Percentiles rank a stretch among this genome's conserved stretches.
phyloP scores from a whole-genome alignment of 2,113 vertebrate genomes.

The Ctenomys sociabilis region DNA sequence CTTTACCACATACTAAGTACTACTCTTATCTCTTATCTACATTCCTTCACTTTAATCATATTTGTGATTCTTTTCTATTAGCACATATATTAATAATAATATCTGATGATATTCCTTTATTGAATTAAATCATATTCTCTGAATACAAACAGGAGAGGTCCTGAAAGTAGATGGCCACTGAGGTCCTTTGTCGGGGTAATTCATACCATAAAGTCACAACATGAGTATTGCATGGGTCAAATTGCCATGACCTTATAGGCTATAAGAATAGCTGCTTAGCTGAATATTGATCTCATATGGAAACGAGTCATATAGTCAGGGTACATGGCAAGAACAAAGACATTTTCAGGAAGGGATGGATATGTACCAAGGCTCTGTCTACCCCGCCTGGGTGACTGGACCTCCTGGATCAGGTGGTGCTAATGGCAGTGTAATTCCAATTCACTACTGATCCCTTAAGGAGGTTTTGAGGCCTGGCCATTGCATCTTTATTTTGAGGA shows the following conservation, averaged over 20 bases:
- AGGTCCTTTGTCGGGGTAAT: neutral
- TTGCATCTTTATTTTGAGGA: neutral
- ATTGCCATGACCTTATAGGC: neutral
- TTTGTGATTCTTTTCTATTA: neutral
- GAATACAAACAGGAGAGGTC: neutral
- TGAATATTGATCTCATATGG: neutral
- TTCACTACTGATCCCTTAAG: neutral
- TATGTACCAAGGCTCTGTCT: neutral
- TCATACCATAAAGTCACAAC: neutral
- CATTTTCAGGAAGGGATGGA: neutral
- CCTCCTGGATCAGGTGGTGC: neutral
- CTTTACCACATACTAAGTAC: neutral
- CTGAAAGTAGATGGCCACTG: neutral
- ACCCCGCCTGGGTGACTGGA: neutral
- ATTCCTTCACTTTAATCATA: neutral
- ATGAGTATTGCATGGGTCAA: neutral
- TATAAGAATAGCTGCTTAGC: neutral
- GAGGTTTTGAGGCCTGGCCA: neutral
- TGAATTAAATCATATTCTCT: neutral
- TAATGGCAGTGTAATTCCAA: neutral
- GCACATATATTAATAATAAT: neutral
- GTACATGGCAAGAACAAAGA: neutral
- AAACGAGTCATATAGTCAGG: neutral
- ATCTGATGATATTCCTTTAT: neutral
- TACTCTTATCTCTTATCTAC: neutral